Evolutionary conservation across 2,888 invertebrate species (phyloP).

Genomic region (Carcina quercana): DNA sequence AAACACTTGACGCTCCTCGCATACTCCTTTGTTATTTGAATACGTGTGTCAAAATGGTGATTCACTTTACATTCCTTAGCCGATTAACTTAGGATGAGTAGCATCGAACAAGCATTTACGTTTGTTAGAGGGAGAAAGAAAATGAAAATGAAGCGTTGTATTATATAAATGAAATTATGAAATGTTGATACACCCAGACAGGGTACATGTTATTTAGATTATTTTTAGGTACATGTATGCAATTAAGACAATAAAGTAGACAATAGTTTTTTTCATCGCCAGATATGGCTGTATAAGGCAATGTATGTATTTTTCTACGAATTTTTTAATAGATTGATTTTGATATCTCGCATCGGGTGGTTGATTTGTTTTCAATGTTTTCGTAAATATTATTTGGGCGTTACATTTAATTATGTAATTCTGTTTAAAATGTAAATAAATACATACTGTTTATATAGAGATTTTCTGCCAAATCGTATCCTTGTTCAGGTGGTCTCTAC

Average conservation of each 20-base stretch:
- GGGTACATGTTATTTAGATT: too few species aligned
- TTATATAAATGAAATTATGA: too few species aligned
- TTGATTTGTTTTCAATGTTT: constrained; percentile 15
- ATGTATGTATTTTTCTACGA: constrained; percentile 43
- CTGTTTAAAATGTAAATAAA: constrained; percentile 44
- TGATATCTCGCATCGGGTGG: constrained; percentile 6
- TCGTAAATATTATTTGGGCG: constrained; percentile 17
- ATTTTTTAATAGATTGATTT: constrained; percentile 21
- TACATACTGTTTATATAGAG: too few species aligned
- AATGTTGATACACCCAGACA: too few species aligned
- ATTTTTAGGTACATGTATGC: too few species aligned
- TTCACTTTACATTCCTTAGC: constrained; percentile 44
- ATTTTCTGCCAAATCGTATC: constrained; percentile 49
- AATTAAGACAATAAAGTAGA: too few species aligned
- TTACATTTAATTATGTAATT: constrained; percentile 21
- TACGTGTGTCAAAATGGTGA: constrained; percentile 66
- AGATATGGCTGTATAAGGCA: constrained; percentile 33
- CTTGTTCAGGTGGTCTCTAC: constrained; percentile 42
- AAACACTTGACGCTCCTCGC: too few species aligned
- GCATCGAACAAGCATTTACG: constrained; percentile 48
- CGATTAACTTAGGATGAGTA: constrained; percentile 41
- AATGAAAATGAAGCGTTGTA: too few species aligned
- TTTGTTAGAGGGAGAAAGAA: too few species aligned
- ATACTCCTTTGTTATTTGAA: too few species aligned
- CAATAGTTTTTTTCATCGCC: constrained; percentile 26